Percentiles rank a stretch among this genome's conserved stretches.
Conservation (phyloP, 92 coral and sea anemone species). For the Anthopleura xanthogrammica region DNA sequence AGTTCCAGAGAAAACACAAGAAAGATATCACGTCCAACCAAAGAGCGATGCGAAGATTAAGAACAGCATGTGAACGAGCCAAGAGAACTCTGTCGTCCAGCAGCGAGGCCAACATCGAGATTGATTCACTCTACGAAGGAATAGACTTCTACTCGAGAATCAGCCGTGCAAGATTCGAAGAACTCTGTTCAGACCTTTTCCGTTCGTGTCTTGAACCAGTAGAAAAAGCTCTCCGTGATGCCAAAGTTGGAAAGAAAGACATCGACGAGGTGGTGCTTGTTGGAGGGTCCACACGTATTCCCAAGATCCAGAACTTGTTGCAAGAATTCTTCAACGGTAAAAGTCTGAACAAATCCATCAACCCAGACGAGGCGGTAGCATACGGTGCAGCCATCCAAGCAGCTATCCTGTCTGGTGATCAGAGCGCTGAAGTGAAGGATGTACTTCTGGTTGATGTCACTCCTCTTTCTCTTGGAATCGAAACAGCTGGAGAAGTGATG, state of each 20-base stretch:
- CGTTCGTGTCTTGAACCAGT: conserved; percentile 71
- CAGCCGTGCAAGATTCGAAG: conserved; percentile 76
- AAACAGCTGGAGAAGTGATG: conserved; percentile 81
- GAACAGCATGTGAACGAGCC: conserved; percentile 80
- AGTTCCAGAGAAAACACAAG: conserved; percentile 70
- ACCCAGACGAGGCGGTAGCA: conserved; percentile 90
- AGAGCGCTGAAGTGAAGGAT: conserved; percentile 60
- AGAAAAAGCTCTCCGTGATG: conserved; percentile 62
- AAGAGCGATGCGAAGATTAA: conserved; percentile 68
- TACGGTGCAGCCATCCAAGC: conserved; percentile 87
- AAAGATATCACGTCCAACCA: conserved; percentile 54
- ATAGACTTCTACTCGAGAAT: conserved; percentile 68
- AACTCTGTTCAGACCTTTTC: conserved; percentile 65
- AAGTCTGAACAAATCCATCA: conserved; percentile 67
- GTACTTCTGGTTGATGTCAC: conserved; percentile 76
- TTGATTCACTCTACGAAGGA: conserved; percentile 73
- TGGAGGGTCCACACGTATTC: conserved; percentile 81
- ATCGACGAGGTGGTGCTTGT: conserved; percentile 76
- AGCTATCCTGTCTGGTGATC: conserved; percentile 69
- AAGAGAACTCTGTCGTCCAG: conserved; percentile 73
- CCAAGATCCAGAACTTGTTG: conserved; percentile 67
- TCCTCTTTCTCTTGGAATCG: conserved; percentile 72
- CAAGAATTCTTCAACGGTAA: conserved; percentile 65
- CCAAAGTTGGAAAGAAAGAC: conserved; percentile 56
- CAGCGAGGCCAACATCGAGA: conserved; percentile 60